Evolutionary conservation across 2,888 invertebrate species (phyloP), one percentile per base, ranked within the genome.

Genomic region (Yponomeuta plumbellus): DNA sequence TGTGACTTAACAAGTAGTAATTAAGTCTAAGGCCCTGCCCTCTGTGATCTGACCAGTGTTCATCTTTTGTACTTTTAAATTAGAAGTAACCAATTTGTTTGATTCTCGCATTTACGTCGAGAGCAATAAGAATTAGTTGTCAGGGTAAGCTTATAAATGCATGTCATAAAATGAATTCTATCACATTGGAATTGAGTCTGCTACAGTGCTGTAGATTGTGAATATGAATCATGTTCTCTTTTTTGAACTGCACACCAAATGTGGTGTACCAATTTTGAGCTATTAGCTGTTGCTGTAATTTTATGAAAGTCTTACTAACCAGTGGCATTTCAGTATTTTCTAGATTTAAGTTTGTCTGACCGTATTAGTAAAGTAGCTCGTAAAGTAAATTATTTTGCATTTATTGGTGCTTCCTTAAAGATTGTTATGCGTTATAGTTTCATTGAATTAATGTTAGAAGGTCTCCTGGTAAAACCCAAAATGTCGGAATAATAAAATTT

Each of bases 1-100:
- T 52, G 44, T 52, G 17, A 52, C 44, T 52, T 52, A 52, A 52
- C 44, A 52, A 52, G 44, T 52, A 52, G 44, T 52, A 52, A 52
- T 52, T 52, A 52, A 52, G 44, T 52, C 44, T 13, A 17, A 52
- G 44, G 44, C 17, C 44, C 13, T 52, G 44, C 44, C 44, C 44
- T 52, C 17, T 52, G 44, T 17, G 13, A 13, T 44, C 6, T 44
- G 13, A 13, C 44, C 44, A 44, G 44, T 44, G 44, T 17, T 52
- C 17, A 52, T 52, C 34, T 34, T 34, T 34, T 34, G 34, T 34
- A 34, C 8, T 34, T 34, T 3, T 34, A 34, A 34, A 34, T 34
- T 34, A 34, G 34, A 34, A 6, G 34, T 34, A 34, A 5, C 5
- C 34, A 8, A 8, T 34, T 34, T 34, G 34, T 34, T 34, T 8